Evolutionary conservation across 2,888 invertebrate species (phyloP), one percentile per base, ranked within the genome.

Genomic region (Noctua fimbriata): DNA sequence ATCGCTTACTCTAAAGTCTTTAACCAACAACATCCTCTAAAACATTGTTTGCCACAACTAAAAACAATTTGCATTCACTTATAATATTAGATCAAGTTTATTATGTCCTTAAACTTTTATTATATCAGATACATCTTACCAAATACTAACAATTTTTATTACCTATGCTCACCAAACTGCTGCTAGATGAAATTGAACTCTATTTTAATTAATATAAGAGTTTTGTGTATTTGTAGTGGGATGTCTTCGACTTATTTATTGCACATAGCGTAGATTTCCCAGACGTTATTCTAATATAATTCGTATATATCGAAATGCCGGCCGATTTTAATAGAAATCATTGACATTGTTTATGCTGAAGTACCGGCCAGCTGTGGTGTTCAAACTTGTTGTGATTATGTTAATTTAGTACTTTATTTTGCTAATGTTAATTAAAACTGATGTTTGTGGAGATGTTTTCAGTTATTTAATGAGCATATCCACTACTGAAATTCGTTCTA

Each of bases 301-400:
- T 95, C 95, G 94, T 95, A 94, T 95, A 94, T 94, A 94, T 94
- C 93, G 93, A 95, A 95, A 95, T 95, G 93, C 94, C 94, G 95
- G 94, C 94, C 93, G 93, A 92, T 94, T 96, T 95, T 95, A 96
- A 95, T 95, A 95, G 95, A 96, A 96, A 95, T 93, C 95, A 94
- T 93, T 95, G 94, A 96, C 94, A 96, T 96, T 96, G 96, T 96
- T 96, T 96, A 96, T 96, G 95, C 93, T 93, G 77, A 86, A 93
- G 94, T 96, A 94, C 94, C 93, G 90, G 89, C 1, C 90, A 89
- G 78, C 74, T 83, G 90, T 58, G 95, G 75, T 92, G 90, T 93
- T 93, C 96, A 96, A 97, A 95, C 87, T 95, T 94, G 92, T 74
- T 16, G 58, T 32, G 52, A 47, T 72, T 55, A 32, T 73, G 12